Evolutionary conservation across 2,113 vertebrate species (phyloP).

Genomic region (Morone chrysops): DNA sequence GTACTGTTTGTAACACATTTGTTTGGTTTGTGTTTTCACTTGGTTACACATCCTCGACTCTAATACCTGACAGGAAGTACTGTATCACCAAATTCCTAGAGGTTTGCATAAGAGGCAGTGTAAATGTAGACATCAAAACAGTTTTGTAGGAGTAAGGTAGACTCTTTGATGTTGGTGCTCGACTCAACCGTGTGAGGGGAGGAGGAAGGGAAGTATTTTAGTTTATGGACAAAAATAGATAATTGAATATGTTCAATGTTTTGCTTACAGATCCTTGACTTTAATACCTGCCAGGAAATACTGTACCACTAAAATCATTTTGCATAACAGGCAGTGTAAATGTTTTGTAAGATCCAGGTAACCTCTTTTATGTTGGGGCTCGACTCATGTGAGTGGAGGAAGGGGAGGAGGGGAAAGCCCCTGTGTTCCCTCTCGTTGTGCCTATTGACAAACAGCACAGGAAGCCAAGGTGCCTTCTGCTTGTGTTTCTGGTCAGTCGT

Average conservation of each 20-base stretch:
- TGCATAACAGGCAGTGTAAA: too few species aligned
- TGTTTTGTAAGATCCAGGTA: too few species aligned
- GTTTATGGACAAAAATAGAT: too few species aligned
- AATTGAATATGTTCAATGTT: too few species aligned
- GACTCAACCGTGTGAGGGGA: background rate
- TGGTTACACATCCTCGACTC: slow-evolving; percentile 23
- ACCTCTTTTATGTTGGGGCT: background rate
- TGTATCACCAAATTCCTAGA: background rate
- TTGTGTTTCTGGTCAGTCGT: slow-evolving; percentile 33
- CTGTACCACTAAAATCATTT: too few species aligned
- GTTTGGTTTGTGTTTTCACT: slow-evolving; percentile 37
- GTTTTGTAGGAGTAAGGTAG: background rate
- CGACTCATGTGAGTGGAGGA: background rate
- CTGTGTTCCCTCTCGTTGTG: background rate
- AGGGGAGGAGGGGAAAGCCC: slow-evolving; percentile 6
- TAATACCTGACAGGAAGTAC: background rate
- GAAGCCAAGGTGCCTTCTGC: background rate
- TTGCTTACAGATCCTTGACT: too few species aligned
- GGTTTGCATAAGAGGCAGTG: background rate
- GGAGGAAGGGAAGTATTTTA: background rate
- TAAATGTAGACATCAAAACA: background rate
- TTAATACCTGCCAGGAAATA: too few species aligned
- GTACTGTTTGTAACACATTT: slow-evolving; percentile 59
- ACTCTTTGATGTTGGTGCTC: background rate
- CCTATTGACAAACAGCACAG: background rate